phyloP scores from a whole-genome alignment of 2,888 invertebrate species.

The Cabera pusaria region DNA sequence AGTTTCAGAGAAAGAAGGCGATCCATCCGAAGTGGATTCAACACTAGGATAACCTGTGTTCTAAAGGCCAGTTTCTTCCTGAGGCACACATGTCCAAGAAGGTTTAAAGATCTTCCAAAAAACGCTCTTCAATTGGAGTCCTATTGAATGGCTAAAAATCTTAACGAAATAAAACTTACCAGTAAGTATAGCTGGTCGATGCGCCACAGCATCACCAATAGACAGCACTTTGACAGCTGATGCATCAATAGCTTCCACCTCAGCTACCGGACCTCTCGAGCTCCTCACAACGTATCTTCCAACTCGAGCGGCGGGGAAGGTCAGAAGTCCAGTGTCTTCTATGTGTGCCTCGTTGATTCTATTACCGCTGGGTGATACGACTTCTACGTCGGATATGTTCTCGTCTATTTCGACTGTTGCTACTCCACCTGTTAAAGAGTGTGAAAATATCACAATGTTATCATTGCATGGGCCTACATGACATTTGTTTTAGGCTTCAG shows the following conservation, averaged over 20 bases:
- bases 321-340: constrained; percentile 84
- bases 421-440: constrained; percentile 56
- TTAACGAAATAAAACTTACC: too few species aligned
- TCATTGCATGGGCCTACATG: too few species aligned
- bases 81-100: too few species aligned
- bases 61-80: too few species aligned
- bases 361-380: constrained; percentile 85
- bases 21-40: too few species aligned
- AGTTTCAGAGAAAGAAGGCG: too few species aligned
- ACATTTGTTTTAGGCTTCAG: too few species aligned
- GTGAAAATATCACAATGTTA: too few species aligned
- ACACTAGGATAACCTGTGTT: too few species aligned
- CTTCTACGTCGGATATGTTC: constrained; percentile 86
- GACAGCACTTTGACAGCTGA: constrained; percentile 88
- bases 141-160: too few species aligned
- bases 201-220: constrained; percentile 89
- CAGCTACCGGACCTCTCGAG: constrained; percentile 62
- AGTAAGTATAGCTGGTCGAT: constrained; percentile 91
- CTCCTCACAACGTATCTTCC: constrained; percentile 88
- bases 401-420: constrained; percentile 85
- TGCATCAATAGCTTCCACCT: constrained; percentile 91
- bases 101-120: too few species aligned
- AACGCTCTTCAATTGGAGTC: too few species aligned
- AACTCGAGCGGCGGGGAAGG: constrained; percentile 89
- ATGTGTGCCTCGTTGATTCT: constrained; percentile 84